Evolutionary conservation across 2,888 invertebrate species (phyloP).

Genomic region (Patella pellucida): DNA sequence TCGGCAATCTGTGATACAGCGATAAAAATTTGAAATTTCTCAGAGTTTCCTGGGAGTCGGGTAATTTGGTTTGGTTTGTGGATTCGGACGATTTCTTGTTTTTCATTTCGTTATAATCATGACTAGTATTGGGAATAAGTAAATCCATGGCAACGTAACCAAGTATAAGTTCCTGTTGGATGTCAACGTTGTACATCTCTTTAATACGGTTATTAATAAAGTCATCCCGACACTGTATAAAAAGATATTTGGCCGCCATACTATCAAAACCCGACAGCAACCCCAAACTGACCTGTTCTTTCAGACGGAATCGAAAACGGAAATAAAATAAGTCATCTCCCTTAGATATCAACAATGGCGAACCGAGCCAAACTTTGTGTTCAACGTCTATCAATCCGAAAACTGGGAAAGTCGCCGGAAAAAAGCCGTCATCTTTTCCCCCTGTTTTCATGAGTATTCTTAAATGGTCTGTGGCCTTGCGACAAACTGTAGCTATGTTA

Average conservation of each 20-base stretch:
- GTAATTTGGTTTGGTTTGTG: neutral
- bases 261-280: neutral
- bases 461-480: too few relatives aligned
- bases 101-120: neutral
- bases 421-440: neutral
- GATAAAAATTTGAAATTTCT: neutral
- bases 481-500: too few relatives aligned
- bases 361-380: neutral
- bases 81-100: neutral
- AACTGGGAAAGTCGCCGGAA: neutral
- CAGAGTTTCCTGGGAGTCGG: too few relatives aligned
- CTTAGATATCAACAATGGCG: neutral
- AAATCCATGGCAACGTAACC: neutral
- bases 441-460: too few relatives aligned
- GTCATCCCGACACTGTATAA: constrained; percentile 5
- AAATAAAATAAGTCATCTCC: neutral
- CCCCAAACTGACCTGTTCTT: neutral
- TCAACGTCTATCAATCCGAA: neutral
- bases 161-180: neutral
- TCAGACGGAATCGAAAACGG: neutral
- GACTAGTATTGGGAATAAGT: neutral
- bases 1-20: neutral
- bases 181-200: neutral
- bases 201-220: neutral
- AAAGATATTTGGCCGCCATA: neutral